Evolutionary conservation across 2,888 invertebrate species (phyloP).

Genomic region (Exocentrus adspersus): DNA sequence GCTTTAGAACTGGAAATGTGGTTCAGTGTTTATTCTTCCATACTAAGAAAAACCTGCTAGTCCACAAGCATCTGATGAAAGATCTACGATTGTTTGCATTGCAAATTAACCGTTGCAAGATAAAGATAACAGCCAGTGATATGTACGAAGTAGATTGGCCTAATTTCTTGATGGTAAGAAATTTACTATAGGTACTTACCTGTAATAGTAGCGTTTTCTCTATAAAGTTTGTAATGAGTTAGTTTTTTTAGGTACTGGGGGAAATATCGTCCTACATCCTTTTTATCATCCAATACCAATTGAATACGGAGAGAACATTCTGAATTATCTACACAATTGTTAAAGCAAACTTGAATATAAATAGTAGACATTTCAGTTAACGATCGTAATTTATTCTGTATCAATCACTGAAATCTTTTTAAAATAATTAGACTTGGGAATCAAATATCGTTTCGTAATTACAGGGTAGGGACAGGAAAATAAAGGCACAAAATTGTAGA

Average conservation of each 20-base stretch:
- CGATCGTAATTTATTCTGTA: too few species aligned
- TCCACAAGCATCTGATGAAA: neutral
- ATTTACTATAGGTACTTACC: neutral
- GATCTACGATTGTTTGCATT: constrained; percentile 1
- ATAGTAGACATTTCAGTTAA: too few species aligned
- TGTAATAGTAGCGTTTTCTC: neutral
- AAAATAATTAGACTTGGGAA: too few species aligned
- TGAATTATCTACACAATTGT: too few species aligned
- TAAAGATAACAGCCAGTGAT: constrained; percentile 5
- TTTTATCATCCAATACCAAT: constrained; percentile 12
- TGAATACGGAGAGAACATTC: constrained; percentile 6
- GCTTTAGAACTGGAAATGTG: constrained; percentile 1
- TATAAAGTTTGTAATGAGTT: neutral
- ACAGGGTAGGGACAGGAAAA: too few species aligned
- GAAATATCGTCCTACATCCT: constrained; percentile 15
- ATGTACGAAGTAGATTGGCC: constrained; percentile 6
- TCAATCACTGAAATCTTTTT: too few species aligned
- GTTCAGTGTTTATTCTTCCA: neutral
- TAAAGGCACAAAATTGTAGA: too few species aligned
- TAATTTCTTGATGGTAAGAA: constrained; percentile 9
- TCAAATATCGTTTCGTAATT: too few species aligned
- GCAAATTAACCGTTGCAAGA: neutral
- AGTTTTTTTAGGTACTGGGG: constrained; percentile 12
- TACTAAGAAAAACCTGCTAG: neutral
- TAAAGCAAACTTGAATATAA: too few species aligned